Evolutionary conservation across 2,888 invertebrate genomes (phyloP).

Genomic region (Drosophila diplacantha): DNA sequence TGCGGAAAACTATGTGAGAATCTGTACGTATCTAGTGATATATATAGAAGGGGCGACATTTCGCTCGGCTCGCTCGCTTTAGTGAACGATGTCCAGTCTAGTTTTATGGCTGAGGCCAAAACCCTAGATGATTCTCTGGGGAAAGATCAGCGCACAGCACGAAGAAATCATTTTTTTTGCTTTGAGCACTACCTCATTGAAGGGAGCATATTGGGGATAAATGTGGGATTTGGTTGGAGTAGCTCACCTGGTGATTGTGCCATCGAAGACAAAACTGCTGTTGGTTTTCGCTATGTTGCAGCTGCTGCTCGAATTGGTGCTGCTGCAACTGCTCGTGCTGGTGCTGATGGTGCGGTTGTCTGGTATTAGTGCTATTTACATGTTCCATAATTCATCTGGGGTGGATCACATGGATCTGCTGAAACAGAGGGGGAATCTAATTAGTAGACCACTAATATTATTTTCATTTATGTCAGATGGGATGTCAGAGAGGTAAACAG

Average conservation of each 20-base stretch:
- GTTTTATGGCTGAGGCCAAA: slow-evolving; percentile 54
- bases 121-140: slow-evolving; percentile 46
- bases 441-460: slow-evolving; percentile 17
- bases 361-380: slow-evolving; percentile 70
- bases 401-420: slow-evolving; percentile 35
- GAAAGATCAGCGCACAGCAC: slow-evolving; percentile 3
- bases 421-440: slow-evolving; percentile 22
- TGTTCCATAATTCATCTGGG: slow-evolving; percentile 75
- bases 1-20: slow-evolving; percentile 69
- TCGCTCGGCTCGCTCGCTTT: slow-evolving; percentile 43
- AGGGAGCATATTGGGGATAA: background rate
- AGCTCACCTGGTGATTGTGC: slow-evolving; percentile 88
- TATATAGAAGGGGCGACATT: slow-evolving; percentile 68
- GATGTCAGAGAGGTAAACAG: slow-evolving; percentile 26
- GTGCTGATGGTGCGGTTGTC: slow-evolving; percentile 60
- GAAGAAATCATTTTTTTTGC: background rate
- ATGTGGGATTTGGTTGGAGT: background rate
- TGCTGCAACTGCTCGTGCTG: slow-evolving; percentile 78
- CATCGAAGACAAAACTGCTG: slow-evolving; percentile 91
- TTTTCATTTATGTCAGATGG: slow-evolving; percentile 22
- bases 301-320: slow-evolving; percentile 53
- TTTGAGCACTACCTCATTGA: background rate
- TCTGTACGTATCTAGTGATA: slow-evolving; percentile 42
- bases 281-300: slow-evolving; percentile 73
- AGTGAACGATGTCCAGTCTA: slow-evolving; percentile 63